Percentiles rank a stretch among this genome's conserved stretches.
Conservation (phyloP, 2,888 invertebrate species). For the Drosophila subsilvestris region DNA sequence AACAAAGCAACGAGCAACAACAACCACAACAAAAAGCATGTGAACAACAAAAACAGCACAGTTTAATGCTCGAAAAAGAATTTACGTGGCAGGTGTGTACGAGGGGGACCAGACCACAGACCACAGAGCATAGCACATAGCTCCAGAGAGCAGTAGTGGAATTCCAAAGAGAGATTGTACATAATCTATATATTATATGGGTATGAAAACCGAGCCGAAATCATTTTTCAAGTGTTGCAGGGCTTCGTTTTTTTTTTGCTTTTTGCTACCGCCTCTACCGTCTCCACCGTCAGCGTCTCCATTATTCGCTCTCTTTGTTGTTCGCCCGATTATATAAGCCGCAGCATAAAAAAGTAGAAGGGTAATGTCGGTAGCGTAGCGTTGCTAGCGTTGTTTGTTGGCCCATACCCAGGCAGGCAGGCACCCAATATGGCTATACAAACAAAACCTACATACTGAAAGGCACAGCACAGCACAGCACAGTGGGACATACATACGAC, state of each 20-base stretch:
- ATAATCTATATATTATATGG: conserved; percentile 56
- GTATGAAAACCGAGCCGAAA: conserved; percentile 18
- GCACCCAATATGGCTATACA: conserved; percentile 47
- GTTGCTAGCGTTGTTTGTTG: conserved; percentile 32
- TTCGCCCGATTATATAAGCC: conserved; percentile 64
- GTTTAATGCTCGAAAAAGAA: conserved; percentile 52
- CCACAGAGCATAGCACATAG: not conserved
- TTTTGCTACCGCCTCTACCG: not conserved
- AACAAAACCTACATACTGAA: conserved; percentile 29
- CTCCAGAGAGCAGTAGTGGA: conserved; percentile 11
- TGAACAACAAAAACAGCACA: conserved; percentile 15
- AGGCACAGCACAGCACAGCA: not conserved
- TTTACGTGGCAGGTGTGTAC: conserved; percentile 76
- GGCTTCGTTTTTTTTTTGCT: not conserved
- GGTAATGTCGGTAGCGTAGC: conserved; percentile 47
- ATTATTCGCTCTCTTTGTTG: conserved; percentile 3
- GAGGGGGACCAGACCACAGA: conserved; percentile 28
- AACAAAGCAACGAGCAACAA: conserved; percentile 10
- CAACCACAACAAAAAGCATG: conserved; percentile 11
- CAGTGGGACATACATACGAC: conserved; percentile 15
- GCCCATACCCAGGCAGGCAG: conserved; percentile 18
- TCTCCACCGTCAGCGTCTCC: not conserved
- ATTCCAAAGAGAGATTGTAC: conserved; percentile 67
- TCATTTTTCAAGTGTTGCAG: conserved; percentile 28
- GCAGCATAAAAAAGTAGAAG: conserved; percentile 46